These are phyloP conservation scores for Eristalis arbustorum DNA, from an alignment of 2,888 invertebrate genomes.

Conservation along the genomic window DNA sequence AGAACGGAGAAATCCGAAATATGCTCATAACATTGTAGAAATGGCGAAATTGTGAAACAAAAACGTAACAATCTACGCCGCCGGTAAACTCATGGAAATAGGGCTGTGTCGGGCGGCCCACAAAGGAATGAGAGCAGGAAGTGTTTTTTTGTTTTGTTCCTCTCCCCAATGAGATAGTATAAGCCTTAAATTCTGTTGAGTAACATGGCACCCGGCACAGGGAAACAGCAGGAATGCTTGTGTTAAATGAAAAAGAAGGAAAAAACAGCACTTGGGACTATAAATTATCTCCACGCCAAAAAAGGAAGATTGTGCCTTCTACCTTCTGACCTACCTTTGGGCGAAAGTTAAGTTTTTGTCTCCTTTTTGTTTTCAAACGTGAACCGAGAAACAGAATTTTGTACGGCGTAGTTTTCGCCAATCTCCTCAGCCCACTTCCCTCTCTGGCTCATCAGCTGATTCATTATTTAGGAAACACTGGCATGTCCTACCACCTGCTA, in stretches of 20 bases:
- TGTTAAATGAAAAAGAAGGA: not conserved
- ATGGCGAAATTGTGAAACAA: slow-evolving; percentile 4
- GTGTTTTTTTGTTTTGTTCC: too few species aligned
- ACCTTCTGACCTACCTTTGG: slow-evolving; percentile 25
- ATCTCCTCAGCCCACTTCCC: not conserved
- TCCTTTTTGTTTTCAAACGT: not conserved
- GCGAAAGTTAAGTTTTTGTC: not conserved
- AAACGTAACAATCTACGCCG: slow-evolving; percentile 24
- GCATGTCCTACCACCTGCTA: not conserved
- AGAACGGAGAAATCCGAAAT: not conserved
- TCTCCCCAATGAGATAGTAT: slow-evolving; percentile 5
- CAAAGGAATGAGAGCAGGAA: not conserved
- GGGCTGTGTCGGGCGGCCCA: not conserved
- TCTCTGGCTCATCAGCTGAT: slow-evolving; percentile 16
- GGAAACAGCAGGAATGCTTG: not conserved
- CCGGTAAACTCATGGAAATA: slow-evolving; percentile 41
- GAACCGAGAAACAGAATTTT: not conserved
- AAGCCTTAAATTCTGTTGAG: slow-evolving; percentile 40
- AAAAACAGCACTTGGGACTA: not conserved
- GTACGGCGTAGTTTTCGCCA: not conserved
- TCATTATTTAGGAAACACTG: slow-evolving; percentile 6
- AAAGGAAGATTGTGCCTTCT: not conserved
- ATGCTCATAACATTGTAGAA: slow-evolving; percentile 8
- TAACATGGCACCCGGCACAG: slow-evolving; percentile 8
- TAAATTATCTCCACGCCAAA: slow-evolving; percentile 42